These are phyloP conservation scores for Tylochromis polylepis DNA, from an alignment of 2,113 vertebrate species.

Conservation along the genomic window DNA sequence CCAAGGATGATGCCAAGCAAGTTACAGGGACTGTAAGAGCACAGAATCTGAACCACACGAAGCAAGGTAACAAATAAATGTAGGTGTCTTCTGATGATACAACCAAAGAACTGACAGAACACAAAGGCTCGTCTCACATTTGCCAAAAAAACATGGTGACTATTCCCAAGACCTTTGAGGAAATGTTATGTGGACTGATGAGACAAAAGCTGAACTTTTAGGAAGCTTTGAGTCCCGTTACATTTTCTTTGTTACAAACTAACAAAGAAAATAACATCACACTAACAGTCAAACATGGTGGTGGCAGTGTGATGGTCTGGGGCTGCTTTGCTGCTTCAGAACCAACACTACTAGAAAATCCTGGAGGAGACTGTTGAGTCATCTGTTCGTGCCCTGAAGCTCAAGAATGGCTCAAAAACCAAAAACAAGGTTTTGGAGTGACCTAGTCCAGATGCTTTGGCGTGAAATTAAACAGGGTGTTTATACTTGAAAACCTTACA, in stretches of 20 bases:
- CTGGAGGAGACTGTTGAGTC: neutral
- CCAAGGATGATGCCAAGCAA: neutral
- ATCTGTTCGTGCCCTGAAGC: neutral
- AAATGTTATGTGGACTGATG: neutral
- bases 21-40: neutral
- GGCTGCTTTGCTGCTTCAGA: neutral
- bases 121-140: neutral
- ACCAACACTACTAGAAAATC: neutral
- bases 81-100: neutral
- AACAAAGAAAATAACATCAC: neutral
- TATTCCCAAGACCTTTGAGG: neutral
- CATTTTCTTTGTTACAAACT: neutral
- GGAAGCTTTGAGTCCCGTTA: neutral
- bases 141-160: neutral
- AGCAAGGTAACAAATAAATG: neutral
- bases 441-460: neutral
- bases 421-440: neutral
- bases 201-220: neutral
- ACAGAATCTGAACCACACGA: neutral
- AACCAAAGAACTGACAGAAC: neutral
- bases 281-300: neutral
- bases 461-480: neutral
- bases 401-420: too few relatives aligned
- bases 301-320: neutral
- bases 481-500: neutral